Evolutionary conservation across 2,888 invertebrate species (phyloP).

Genomic region (Dryobota labecula): DNA sequence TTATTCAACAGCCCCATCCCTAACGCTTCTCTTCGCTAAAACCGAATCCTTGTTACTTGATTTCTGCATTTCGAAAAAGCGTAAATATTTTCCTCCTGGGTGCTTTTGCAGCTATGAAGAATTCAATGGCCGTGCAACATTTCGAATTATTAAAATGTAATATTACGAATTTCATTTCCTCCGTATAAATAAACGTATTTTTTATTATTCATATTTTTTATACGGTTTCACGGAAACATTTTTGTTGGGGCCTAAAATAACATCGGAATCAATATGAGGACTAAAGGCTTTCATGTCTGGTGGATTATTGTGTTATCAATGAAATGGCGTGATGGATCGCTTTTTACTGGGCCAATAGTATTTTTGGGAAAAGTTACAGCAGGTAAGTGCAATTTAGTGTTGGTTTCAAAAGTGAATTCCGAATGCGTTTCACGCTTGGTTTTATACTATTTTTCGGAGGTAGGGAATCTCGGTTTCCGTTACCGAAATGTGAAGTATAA

Average conservation of each 20-base stretch:
- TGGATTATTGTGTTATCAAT: constrained; percentile 58
- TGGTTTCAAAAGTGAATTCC: constrained; percentile 37
- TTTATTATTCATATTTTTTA: constrained; percentile 61
- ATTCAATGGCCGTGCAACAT: constrained; percentile 83
- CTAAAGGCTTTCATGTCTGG: constrained; percentile 51
- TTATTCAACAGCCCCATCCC: constrained; percentile 85
- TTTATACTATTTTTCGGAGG: constrained; percentile 29
- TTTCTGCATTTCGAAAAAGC: constrained; percentile 90
- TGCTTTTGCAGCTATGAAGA: constrained; percentile 85
- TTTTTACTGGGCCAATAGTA: constrained; percentile 42
- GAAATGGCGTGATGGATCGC: constrained; percentile 54
- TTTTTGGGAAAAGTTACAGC: constrained; percentile 45
- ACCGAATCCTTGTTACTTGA: constrained; percentile 90
- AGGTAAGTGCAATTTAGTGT: constrained; percentile 54
- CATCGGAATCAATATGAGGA: constrained; percentile 49
- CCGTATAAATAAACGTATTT: constrained; percentile 67
- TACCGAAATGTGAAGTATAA: not conserved
- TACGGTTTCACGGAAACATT: constrained; percentile 36
- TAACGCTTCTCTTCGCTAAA: constrained; percentile 87
- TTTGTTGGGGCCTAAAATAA: constrained; percentile 53
- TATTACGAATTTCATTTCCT: constrained; percentile 65
- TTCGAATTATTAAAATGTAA: constrained; percentile 83
- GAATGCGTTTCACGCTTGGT: constrained; percentile 28
- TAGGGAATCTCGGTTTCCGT: not conserved
- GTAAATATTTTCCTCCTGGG: constrained; percentile 89